Percentiles rank a stretch among this genome's conserved stretches.
These are phyloP conservation scores for Heteronetta atricapilla DNA, from an alignment of 2,113 vertebrate genomes.

Conservation along the genomic window DNA sequence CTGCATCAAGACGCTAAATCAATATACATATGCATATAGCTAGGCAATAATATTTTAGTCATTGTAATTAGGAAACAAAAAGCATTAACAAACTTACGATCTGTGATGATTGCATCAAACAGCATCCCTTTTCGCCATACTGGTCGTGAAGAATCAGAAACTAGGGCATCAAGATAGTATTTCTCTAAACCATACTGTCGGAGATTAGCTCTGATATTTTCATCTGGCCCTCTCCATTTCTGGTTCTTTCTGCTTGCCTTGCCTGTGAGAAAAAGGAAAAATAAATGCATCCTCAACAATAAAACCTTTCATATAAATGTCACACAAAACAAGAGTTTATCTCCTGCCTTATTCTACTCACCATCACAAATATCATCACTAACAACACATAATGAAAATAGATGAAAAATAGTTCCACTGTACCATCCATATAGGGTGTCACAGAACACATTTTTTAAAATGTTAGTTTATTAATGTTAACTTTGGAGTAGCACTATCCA, in stretches of 20 bases:
- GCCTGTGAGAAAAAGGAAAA: constrained; percentile 72
- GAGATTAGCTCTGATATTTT: constrained; percentile 96
- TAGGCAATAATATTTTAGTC: background rate
- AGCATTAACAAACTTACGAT: constrained; percentile 83
- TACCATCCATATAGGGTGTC: background rate
- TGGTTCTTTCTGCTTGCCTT: constrained; percentile 96
- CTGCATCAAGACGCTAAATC: background rate
- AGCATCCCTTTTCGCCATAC: constrained; percentile 86
- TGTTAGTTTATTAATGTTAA: background rate
- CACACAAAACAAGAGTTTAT: background rate
- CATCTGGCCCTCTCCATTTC: constrained; percentile 97
- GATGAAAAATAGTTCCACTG: background rate
- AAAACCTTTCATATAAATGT: background rate
- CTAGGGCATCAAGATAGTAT: constrained; percentile 89
- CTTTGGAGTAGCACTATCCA: background rate
- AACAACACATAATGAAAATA: background rate
- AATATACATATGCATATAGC: accelerated
- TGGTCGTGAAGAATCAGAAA: constrained; percentile 91
- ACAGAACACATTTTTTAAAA: background rate
- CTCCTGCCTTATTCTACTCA: background rate
- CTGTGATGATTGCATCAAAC: constrained; percentile 94
- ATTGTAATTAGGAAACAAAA: background rate
- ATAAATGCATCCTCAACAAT: background rate
- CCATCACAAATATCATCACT: background rate
- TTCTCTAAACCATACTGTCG: constrained; percentile 92